Percentiles rank a stretch among this genome's conserved stretches.
Evolutionary conservation across 2,888 invertebrate species (phyloP).

Genomic region (Villa cingulata): DNA sequence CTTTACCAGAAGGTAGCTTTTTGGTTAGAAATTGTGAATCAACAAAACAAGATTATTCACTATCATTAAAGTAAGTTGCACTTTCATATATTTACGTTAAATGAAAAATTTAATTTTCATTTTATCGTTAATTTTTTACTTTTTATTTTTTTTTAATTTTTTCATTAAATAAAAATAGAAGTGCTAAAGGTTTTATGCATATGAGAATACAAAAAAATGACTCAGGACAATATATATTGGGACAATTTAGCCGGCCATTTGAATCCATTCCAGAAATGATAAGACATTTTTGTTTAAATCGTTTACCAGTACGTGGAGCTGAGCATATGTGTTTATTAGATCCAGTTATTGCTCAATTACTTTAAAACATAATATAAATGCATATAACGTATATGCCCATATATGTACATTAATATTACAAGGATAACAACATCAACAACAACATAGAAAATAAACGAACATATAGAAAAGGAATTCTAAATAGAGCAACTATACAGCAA

Average conservation of each 20-base stretch:
- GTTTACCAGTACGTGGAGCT: constrained; percentile 86
- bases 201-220: constrained; percentile 81
- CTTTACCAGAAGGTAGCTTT: constrained; percentile 82
- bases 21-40: constrained; percentile 90
- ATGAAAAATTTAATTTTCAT: constrained; percentile 1
- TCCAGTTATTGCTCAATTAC: constrained; percentile 76
- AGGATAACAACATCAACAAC: too few species aligned
- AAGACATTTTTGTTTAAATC: constrained; percentile 81
- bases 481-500: too few species aligned
- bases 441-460: too few species aligned
- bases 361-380: constrained; percentile 35
- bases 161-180: too few species aligned
- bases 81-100: too few species aligned
- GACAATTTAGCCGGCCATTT: constrained; percentile 87
- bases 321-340: constrained; percentile 92
- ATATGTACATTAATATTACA: too few species aligned
- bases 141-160: background rate
- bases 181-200: constrained; percentile 91
- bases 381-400: too few species aligned
- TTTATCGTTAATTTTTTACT: background rate
- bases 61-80: constrained; percentile 91
- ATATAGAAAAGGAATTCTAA: too few species aligned
- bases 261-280: constrained; percentile 89
- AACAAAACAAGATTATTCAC: constrained; percentile 82
- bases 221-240: constrained; percentile 72